Evolutionary conservation across 2,888 invertebrate species (phyloP).

Genomic region (Drosophila atripex): DNA sequence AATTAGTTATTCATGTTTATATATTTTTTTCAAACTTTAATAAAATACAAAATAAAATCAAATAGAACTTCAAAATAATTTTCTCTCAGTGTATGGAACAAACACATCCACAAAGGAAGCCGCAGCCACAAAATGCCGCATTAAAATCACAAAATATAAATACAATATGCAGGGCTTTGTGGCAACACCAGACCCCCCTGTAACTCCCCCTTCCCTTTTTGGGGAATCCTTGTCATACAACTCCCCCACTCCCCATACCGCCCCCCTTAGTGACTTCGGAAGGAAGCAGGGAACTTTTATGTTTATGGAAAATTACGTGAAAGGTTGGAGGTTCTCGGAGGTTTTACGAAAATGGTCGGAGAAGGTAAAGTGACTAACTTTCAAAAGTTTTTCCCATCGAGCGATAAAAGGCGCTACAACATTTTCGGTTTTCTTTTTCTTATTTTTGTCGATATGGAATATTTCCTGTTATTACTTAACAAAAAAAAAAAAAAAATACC

Average conservation of each 20-base stretch:
- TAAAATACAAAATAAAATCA: not conserved
- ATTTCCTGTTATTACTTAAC: constrained; percentile 48
- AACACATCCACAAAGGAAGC: constrained; percentile 23
- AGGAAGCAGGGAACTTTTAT: constrained; percentile 64
- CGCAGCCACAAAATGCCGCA: constrained; percentile 71
- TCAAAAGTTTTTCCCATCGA: constrained; percentile 54
- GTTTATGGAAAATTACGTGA: constrained; percentile 77
- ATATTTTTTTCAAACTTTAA: not conserved
- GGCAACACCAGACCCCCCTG: constrained; percentile 17
- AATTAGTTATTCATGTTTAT: no score
- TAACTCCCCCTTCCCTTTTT: no score
- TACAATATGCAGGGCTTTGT: constrained; percentile 51
- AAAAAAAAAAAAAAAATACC: constrained; percentile 7
- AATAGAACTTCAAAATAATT: not conserved
- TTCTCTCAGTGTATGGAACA: constrained; percentile 11
- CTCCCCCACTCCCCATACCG: not conserved
- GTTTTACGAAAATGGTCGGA: constrained; percentile 10
- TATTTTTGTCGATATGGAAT: constrained; percentile 46
- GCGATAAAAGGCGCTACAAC: constrained; percentile 62
- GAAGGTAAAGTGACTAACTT: constrained; percentile 61
- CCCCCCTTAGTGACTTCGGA: constrained; percentile 30
- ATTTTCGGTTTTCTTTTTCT: constrained; percentile 24
- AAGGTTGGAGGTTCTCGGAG: constrained; percentile 30
- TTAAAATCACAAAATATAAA: constrained; percentile 78
- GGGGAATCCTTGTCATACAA: not conserved